These are phyloP conservation scores for Pelodytes ibericus DNA, from an alignment of 2,797 vertebrate genomes.

Conservation along the genomic window DNA sequence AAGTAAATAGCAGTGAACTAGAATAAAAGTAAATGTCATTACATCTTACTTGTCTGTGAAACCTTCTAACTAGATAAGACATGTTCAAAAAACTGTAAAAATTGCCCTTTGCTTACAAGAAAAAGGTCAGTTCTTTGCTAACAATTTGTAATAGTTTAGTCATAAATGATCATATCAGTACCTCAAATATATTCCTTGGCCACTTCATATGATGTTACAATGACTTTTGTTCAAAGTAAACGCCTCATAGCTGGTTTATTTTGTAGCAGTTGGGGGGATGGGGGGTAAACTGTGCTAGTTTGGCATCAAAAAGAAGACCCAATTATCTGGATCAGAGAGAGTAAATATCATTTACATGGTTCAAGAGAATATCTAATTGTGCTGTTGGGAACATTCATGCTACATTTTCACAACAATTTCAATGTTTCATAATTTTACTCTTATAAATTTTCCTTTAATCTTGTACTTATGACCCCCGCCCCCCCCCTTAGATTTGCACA, in stretches of 20 bases:
- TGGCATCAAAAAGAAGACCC: slow-evolving; percentile 9
- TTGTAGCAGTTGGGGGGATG: neutral
- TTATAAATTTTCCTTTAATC: too few relatives aligned
- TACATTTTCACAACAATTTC: neutral
- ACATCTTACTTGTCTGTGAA: slow-evolving; percentile 69
- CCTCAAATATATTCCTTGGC: slow-evolving; percentile 62
- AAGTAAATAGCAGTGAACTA: slow-evolving; percentile 71
- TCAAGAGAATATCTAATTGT: slow-evolving; percentile 22
- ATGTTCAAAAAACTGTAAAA: slow-evolving; percentile 74
- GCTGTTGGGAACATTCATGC: neutral
- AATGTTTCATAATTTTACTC: neutral
- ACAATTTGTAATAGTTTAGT: slow-evolving; percentile 72
- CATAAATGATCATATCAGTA: slow-evolving; percentile 70
- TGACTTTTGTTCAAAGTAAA: slow-evolving; percentile 45
- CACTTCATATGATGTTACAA: slow-evolving; percentile 65
- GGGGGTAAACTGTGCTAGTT: neutral
- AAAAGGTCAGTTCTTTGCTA: slow-evolving; percentile 69
- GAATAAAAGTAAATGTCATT: slow-evolving; percentile 77
- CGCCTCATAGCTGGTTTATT: slow-evolving; percentile 28
- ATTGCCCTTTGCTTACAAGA: slow-evolving; percentile 73
- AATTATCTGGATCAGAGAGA: slow-evolving; percentile 26
- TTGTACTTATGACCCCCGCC: neutral
- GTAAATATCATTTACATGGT: slow-evolving; percentile 24
- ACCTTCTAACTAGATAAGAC: slow-evolving; percentile 72
- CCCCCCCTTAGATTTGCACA: too few relatives aligned